These are phyloP conservation scores for Cantharis nigra DNA, from an alignment of 2,888 invertebrate genomes.

Conservation along the genomic window DNA sequence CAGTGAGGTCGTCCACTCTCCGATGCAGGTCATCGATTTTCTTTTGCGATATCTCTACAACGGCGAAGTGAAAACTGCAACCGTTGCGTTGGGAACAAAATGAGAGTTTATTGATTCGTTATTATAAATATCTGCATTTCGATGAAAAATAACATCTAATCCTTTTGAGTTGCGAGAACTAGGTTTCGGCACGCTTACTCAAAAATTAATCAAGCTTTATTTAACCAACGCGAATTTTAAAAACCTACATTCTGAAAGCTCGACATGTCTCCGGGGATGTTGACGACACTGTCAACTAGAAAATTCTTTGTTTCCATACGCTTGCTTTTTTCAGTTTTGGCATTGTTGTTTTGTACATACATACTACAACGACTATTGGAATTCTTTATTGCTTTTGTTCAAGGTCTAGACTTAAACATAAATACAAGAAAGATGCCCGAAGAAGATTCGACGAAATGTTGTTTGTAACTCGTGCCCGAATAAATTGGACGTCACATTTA, in stretches of 20 bases:
- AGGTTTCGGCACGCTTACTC: neutral
- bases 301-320: slow-evolving; percentile 6
- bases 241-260: neutral
- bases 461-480: neutral
- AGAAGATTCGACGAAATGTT: slow-evolving; percentile 5
- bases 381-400: slow-evolving; percentile 17
- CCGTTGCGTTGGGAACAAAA: slow-evolving; percentile 5
- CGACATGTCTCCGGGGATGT: slow-evolving; percentile 6
- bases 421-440: slow-evolving; percentile 7
- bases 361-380: slow-evolving; percentile 4
- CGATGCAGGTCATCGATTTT: slow-evolving; percentile 36
- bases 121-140: neutral
- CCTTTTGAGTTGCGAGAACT: neutral
- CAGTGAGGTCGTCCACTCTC: slow-evolving; percentile 26
- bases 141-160: neutral
- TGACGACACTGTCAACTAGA: slow-evolving; percentile 3
- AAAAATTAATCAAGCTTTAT: neutral
- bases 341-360: slow-evolving; percentile 9
- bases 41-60: slow-evolving; percentile 11
- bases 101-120: slow-evolving; percentile 6
- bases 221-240: neutral
- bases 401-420: slow-evolving; percentile 14
- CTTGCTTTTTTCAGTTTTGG: slow-evolving; percentile 5
- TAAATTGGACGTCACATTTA: slow-evolving; percentile 9
- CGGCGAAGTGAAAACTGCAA: slow-evolving; percentile 17